Base-by-base conservation (phyloP, 1,140 invertebrate genomes). In the Whitmania pigra region DNA sequence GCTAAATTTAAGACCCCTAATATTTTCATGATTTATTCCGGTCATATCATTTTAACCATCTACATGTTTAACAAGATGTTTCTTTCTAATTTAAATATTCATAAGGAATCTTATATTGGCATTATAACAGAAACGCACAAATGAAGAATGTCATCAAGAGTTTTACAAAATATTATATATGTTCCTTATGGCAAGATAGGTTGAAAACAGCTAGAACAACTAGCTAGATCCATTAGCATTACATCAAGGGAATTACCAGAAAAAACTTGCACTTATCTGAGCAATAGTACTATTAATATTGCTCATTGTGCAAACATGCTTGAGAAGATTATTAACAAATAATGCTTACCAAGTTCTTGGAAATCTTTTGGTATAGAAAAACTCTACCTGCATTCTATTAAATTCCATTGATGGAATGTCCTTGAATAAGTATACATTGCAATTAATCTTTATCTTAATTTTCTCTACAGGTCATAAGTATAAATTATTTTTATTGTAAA, bases 371-470 rank as follows among this genome's bases (percentile, higher is more conserved):
- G 69, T 70, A 6, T 49, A 18, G 49, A 70, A 54, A 36, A 70
- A 49, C 17, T 25, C 49, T 22, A 49, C 0, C 53, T 70, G 69
- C 49, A 70, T 70, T 25, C 69, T 36, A 22, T 70, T 70, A 36
- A 36, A 70, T 53, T 70, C 69, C 69, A 70, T 53, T 17, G 69
- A 70, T 54, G 69, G 69, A 27, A 49, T 70, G 20, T 54, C 53
- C 69, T 70, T 3, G 11, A 70, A 68, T n/a, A 70, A 63, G 7
- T 25, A 11, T 63, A 22, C 7, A 31, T 17, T 63, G 57, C 18
- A 63, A 25, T 63, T 22, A 60, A 63, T 31, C 11, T 7, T 7
- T 15, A 63, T 57, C 2, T 25, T 2, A 57, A 57, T 25, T 57
- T 57, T 22, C 4, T 25, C 22, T 31, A 63, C 11, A 13, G 31